Evolutionary conservation across 2,888 invertebrate genomes (phyloP), one percentile per base, ranked within the genome.

Genomic region (Seira musarum): DNA sequence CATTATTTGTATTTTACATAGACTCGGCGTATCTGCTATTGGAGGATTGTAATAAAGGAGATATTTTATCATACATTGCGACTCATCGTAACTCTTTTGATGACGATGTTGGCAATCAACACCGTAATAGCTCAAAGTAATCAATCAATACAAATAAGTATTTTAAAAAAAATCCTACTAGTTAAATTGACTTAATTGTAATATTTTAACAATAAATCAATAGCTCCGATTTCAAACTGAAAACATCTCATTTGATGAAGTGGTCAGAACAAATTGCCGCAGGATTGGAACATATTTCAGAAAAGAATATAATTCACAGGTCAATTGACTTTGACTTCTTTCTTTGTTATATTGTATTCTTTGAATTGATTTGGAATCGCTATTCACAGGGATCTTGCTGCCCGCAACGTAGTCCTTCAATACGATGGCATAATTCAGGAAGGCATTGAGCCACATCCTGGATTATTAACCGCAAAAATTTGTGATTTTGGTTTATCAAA

Each of bases 351-450:
- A n/a, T n/a, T n/a, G n/a, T n/a, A n/a, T n/a, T n/a, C n/a, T n/a
- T n/a, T n/a, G n/a, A n/a, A n/a, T n/a, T n/a, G n/a, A n/a, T n/a
- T n/a, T n/a, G n/a, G n/a, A n/a, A n/a, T n/a, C n/a, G n/a, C n/a
- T n/a, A n/a, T 84, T 17, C 84, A 84, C 67, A 71, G 76, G 15
- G 84, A 84, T 22, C 60, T 84, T 21, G 84, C 84, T 25, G 81
- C 82, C 0, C 78, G 84, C 30, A 84, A 84, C 63, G 49, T 84
- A 8, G 49, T 84, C 2, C 17, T 84, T 13, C 25, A 60, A 17
- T 64, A 61, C 53, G 24, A 40, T 0, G 60, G 66, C 0, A n/a
- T n/a, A n/a, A n/a, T 35, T 60, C 40, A 8, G 35, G 30, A 63
- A 13, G 46, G 24, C 15, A 57, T 25, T 25, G 19, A 8, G 6